These are phyloP conservation scores for Pycnomerus fuliginosus DNA, from an alignment of 2,888 invertebrate species.

Conservation along the genomic window DNA sequence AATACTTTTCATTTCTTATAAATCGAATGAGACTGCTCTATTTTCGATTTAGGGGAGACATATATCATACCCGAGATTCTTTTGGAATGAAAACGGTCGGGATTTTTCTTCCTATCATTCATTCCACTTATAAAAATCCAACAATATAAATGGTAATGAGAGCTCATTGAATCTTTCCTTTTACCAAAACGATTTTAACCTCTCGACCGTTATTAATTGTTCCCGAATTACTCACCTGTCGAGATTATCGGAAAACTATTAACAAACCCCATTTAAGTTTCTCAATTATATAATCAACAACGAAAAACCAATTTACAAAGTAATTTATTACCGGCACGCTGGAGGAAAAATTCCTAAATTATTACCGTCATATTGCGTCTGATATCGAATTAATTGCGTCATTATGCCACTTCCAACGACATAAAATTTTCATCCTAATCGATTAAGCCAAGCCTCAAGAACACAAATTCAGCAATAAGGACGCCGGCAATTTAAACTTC, in stretches of 20 bases:
- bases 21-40: conserved; percentile 26
- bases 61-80: conserved; percentile 21
- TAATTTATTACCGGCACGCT: conserved; percentile 11
- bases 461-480: conserved; percentile 10
- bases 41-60: conserved; percentile 23
- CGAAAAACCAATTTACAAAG: conserved; percentile 9
- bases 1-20: conserved; percentile 31
- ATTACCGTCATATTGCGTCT: conserved; percentile 6
- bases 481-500: conserved; percentile 8
- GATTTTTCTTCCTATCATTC: conserved; percentile 15
- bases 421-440: conserved; percentile 3
- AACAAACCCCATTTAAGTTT: conserved; percentile 4
- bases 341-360: conserved; percentile 10
- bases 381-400: conserved; percentile 8
- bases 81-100: conserved; percentile 14
- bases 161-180: too few relatives aligned
- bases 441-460: conserved; percentile 5
- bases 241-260: too few relatives aligned
- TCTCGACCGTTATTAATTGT: too few relatives aligned
- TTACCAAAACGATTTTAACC: too few relatives aligned
- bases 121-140: conserved; percentile 20
- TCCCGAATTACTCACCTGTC: too few relatives aligned
- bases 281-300: conserved; percentile 16
- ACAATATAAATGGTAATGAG: conserved; percentile 25
- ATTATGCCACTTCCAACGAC: conserved; percentile 2